These are phyloP conservation scores for Bibio marci DNA, from an alignment of 2,888 invertebrate genomes.

Conservation along the genomic window DNA sequence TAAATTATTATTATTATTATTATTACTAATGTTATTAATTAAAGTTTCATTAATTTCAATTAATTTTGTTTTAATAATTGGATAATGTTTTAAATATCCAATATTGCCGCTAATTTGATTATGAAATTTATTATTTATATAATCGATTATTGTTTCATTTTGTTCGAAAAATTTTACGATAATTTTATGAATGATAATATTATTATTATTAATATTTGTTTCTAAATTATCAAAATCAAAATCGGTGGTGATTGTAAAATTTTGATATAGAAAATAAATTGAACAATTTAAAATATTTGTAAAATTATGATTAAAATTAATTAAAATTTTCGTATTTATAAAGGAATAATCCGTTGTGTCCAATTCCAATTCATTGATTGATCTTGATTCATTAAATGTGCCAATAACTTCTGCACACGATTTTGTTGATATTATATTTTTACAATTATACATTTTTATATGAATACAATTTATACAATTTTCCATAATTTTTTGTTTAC, in stretches of 20 bases:
- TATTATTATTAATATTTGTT: not conserved
- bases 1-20: too few relatives aligned
- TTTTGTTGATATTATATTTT: not conserved
- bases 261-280: conserved; percentile 7
- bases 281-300: conserved; percentile 11
- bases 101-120: conserved; percentile 17
- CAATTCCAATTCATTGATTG: not conserved
- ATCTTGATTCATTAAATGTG: not conserved
- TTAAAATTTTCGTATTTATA: conserved; percentile 8
- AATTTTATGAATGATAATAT: conserved; percentile 15
- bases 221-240: not conserved
- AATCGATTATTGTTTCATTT: conserved; percentile 8
- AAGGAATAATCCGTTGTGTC: too few relatives aligned
- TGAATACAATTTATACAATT: conserved; percentile 5
- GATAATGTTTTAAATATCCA: conserved; percentile 20
- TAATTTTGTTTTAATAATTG: conserved; percentile 18
- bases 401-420: not conserved
- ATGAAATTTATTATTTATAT: not conserved
- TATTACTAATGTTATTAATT: conserved; percentile 8
- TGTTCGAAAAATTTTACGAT: conserved; percentile 14
- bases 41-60: conserved; percentile 14
- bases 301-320: conserved; percentile 16
- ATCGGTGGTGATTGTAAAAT: too few relatives aligned
- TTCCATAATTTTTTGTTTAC: conserved; percentile 2
- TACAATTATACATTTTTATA: conserved; percentile 4